Percentiles rank a stretch among this genome's conserved stretches.
Evolutionary conservation across 2,888 invertebrate species (phyloP).

Genomic region (Odiellus spinosus): DNA sequence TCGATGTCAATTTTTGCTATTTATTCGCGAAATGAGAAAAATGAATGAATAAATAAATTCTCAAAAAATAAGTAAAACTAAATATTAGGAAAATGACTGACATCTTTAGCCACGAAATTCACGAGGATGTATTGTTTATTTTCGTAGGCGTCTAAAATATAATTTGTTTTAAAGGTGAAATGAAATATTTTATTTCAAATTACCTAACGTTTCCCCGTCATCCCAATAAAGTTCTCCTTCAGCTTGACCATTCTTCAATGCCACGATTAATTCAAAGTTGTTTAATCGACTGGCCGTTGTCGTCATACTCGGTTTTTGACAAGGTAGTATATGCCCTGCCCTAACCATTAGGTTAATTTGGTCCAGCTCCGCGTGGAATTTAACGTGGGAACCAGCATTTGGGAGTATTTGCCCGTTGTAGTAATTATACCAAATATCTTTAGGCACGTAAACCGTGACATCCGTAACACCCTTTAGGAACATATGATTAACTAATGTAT

Average conservation of each 20-base stretch:
- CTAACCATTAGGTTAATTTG: conserved; percentile 21
- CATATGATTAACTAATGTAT: no score
- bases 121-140: no score
- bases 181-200: no score
- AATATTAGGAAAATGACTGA: no score
- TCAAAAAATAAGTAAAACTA: no score
- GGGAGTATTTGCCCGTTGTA: conserved; percentile 17
- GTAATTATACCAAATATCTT: conserved; percentile 25
- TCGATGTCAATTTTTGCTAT: no score
- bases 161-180: no score
- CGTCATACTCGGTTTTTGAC: conserved; percentile 21
- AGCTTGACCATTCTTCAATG: conserved; percentile 5
- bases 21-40: no score
- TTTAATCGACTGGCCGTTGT: conserved; percentile 14
- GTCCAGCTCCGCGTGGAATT: conserved; percentile 3
- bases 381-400: background rate
- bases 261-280: conserved; percentile 6
- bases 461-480: conserved; percentile 11
- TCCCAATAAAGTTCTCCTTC: conserved; percentile 13
- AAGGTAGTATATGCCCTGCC: conserved; percentile 24
- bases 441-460: conserved; percentile 27
- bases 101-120: no score
- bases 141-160: no score
- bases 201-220: conserved; percentile 6
- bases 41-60: no score